Evolutionary conservation across 2,888 invertebrate species (phyloP).

Genomic region (Scelioninae gen. 1): DNA sequence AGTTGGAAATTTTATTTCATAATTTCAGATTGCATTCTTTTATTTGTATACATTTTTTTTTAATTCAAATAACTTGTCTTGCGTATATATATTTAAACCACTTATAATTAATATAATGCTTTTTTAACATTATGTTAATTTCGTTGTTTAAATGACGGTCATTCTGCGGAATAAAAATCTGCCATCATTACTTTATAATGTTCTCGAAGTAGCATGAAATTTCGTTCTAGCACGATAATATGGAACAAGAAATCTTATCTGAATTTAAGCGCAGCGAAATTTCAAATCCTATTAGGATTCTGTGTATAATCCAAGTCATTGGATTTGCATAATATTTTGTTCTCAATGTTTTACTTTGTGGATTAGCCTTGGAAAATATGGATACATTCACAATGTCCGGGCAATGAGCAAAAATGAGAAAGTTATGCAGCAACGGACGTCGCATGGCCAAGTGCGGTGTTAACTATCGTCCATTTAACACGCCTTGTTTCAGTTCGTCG

Average conservation of each 20-base stretch:
- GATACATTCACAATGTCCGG: constrained; percentile 21
- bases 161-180: not conserved
- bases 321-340: constrained; percentile 68
- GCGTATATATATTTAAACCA: too few relatives aligned
- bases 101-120: too few relatives aligned
- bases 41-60: too few relatives aligned
- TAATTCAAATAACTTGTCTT: too few relatives aligned
- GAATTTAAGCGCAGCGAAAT: constrained; percentile 45
- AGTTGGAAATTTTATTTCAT: too few relatives aligned
- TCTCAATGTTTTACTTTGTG: constrained; percentile 53
- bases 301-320: constrained; percentile 51
- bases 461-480: constrained; percentile 40
- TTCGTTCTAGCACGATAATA: constrained; percentile 28
- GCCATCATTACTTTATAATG: constrained; percentile 18
- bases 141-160: too few relatives aligned
- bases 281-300: constrained; percentile 64
- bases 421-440: constrained; percentile 49
- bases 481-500: constrained; percentile 24
- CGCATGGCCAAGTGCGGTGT: constrained; percentile 34
- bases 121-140: too few relatives aligned
- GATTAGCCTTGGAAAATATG: constrained; percentile 60
- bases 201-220: constrained; percentile 34
- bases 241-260: constrained; percentile 54
- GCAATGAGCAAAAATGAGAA: constrained; percentile 45
- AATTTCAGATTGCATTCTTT: too few relatives aligned